These are phyloP conservation scores for Pandemis heparana DNA, from an alignment of 2,888 invertebrate genomes.

Conservation along the genomic window DNA sequence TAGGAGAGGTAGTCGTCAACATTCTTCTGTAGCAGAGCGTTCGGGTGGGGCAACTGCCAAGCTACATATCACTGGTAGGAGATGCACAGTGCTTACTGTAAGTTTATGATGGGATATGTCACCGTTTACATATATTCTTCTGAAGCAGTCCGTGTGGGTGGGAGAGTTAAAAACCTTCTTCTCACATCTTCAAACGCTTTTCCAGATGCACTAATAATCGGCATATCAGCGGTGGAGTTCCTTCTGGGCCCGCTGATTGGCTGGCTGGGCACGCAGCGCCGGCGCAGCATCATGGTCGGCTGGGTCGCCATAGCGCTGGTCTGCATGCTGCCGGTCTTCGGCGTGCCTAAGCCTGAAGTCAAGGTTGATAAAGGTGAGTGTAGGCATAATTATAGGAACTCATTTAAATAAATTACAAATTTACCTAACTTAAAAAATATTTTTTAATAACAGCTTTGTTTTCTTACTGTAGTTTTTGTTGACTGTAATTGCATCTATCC, in stretches of 20 bases:
- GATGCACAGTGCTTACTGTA: neutral
- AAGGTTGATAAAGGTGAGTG: slow-evolving; percentile 17
- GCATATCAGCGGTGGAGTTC: slow-evolving; percentile 32
- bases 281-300: slow-evolving; percentile 16
- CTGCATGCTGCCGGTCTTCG: slow-evolving; percentile 11
- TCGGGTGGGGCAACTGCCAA: slow-evolving; percentile 26
- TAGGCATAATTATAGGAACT: too few species aligned
- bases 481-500: too few species aligned
- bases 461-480: too few species aligned
- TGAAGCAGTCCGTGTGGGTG: too few species aligned
- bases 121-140: neutral
- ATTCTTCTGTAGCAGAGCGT: slow-evolving; percentile 26
- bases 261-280: slow-evolving; percentile 18
- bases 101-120: neutral
- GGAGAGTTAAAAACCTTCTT: too few species aligned
- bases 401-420: too few species aligned
- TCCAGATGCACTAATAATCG: slow-evolving; percentile 26
- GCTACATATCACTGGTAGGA: slow-evolving; percentile 25
- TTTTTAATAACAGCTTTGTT: too few species aligned
- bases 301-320: slow-evolving; percentile 14
- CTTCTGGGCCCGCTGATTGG: slow-evolving; percentile 25
- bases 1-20: slow-evolving; percentile 28
- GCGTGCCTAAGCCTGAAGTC: slow-evolving; percentile 15
- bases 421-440: too few species aligned
- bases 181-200: neutral